Base-by-base conservation (phyloP, 2,888 invertebrate genomes). In the Eristalis intricaria region DNA sequence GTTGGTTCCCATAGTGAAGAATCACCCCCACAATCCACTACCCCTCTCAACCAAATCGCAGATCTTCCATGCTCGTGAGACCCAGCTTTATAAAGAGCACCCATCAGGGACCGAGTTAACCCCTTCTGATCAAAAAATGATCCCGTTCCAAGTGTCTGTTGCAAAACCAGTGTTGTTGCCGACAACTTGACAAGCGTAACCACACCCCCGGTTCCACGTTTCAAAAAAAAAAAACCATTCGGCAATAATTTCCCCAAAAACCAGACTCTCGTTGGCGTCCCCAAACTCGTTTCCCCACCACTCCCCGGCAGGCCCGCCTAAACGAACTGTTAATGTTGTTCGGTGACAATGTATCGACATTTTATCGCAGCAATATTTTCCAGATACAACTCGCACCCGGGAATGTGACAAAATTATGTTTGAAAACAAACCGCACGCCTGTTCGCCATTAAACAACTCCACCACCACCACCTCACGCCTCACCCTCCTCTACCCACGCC, bases 371-470 rank as follows among this genome's bases (percentile, higher is more conserved):
- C 22, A 22, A 50, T 73, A 61, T 68, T 74, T 63, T 58, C 68
- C 50, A 63, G 68, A 60, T 69, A 63, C 69, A 50, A 50, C 50
- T 50, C 50, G 68, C 71, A 32, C 56, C 71, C 77, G 69, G 61
- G 63, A 74, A 73, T 78, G 77, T 75, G 74, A 78, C 70, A 78
- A 82, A 86, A 86, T 78, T 71, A 82, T 86, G 66, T 78, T 78
- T 61, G 40, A 60, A 76, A 50, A 73, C 69, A 61, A 70, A 80
- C 87, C 87, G 60, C 79, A 87, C 65, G 60, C 71, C 77, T 58
- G 63, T 66, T 79, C 35, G 23, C 69, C 58, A 83, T 82, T 75
- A 50, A 75, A 73, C 19, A 4, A 2, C 50, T 8, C 19, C 8
- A 7, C 19, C n/a, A 8, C 19, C 19, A n/a, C n/a, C n/a, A n/a